Evolutionary conservation across 2,113 vertebrate species (phyloP), one percentile per base, ranked within the genome.

Genomic region (Dendropsophus ebraccatus): DNA sequence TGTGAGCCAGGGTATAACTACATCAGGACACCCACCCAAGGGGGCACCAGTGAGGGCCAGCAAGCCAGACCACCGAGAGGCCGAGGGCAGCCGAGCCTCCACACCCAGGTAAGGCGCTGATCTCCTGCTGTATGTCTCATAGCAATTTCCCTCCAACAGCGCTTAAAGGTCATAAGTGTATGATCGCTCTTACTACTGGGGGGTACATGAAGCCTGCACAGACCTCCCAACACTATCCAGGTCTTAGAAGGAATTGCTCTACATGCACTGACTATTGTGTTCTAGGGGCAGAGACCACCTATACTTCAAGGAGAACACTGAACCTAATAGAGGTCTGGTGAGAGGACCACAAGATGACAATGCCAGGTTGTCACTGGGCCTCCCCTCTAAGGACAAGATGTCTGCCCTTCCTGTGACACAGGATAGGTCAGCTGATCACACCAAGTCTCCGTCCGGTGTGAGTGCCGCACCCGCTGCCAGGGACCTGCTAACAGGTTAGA

Each of bases 401-500:
- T 81, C 41, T 0, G 83, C 90, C 52, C 76, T 73, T 62, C 37
- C 11, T 86, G 45, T 72, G 58, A 87, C 80, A 21, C 80, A 90
- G 52, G 84, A 89, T 49, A 65, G 37, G 0, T 56, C 85, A 58
- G 83, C 69, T 17, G 87, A 88, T 87, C 91, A 89, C 41, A 17
- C 37, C 8, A 86, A 78, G 78, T 83, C 92, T 47, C 28, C 9
- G 16, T 32, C 45, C 1, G 88, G 32, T 0, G 86, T 65, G 4
- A 91, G 37, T 88, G 93, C 80, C 14, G 91, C 50, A 50, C 91
- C 90, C 0, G 83, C 91, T n/a, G 89, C 93, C 7, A 93, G 88
- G 50, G 96, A 99, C 82, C 90, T 99, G 52, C 94, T 99, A 49
- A 95, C 97, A 92, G 96, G 98, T 99, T 86, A 14, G 87, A 87